phyloP scores from a whole-genome alignment of 2,888 invertebrate genomes.

The Lypha dubia region DNA sequence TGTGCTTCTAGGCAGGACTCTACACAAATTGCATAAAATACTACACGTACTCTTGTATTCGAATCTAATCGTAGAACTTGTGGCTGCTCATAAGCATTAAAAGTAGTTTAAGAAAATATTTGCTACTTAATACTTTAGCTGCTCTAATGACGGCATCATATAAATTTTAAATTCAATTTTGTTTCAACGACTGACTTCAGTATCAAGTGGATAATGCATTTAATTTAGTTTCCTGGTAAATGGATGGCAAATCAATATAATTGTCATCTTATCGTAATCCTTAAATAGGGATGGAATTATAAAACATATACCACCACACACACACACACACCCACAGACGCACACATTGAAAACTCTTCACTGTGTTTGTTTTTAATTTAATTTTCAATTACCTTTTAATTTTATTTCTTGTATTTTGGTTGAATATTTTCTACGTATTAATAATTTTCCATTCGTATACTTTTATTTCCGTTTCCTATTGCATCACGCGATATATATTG shows the following conservation, averaged over 20 bases:
- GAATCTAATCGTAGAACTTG: too few relatives aligned
- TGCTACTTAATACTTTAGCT: not conserved
- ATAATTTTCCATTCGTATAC: slow-evolving; percentile 28
- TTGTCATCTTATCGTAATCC: not conserved
- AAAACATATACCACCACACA: not conserved
- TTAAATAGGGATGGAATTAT: not conserved
- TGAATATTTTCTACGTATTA: slow-evolving; percentile 9
- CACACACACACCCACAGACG: not conserved
- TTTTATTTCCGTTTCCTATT: slow-evolving; percentile 39
- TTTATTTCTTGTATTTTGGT: not conserved
- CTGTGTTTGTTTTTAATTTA: slow-evolving; percentile 38
- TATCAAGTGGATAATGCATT: slow-evolving; percentile 14
- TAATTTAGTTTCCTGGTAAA: slow-evolving; percentile 14
- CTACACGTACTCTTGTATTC: too few relatives aligned
- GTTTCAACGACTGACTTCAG: slow-evolving; percentile 3
- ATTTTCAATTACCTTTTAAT: slow-evolving; percentile 17
- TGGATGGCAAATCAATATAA: slow-evolving; percentile 3
- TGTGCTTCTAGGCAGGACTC: too few relatives aligned
- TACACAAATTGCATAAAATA: too few relatives aligned
- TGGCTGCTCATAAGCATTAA: too few relatives aligned
- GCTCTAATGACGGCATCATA: not conserved
- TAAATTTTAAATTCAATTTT: slow-evolving; percentile 8
- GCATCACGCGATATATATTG: not conserved
- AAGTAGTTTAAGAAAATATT: not conserved
- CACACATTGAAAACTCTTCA: not conserved